Base-by-base conservation (phyloP, 2,797 vertebrate species). In the Scolopax bukidnonensis region DNA sequence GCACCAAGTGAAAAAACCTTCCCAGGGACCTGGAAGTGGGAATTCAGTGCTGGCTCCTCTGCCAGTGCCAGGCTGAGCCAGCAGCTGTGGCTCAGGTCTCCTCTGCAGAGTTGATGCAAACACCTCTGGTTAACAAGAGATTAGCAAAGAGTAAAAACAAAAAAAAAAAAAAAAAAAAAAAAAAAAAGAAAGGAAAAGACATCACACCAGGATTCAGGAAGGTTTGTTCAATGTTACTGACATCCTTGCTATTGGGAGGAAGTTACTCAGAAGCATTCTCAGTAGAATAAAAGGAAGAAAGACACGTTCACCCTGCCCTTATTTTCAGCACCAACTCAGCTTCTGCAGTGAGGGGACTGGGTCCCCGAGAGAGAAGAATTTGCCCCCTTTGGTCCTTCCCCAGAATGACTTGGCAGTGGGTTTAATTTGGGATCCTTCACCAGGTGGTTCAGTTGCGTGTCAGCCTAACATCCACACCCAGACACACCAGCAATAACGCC, bases 51-150 rank as follows among this genome's bases (percentile, higher is more conserved):
- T 59, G 3, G 1, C 21, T 54, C 12, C 20, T 19, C 19, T 4
- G 13, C 9, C 21, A 17, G 19, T 2, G 0, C 19, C 0, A 0
- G 11, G 41, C 36, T 7, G 17, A 48, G 41, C 18, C 6, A 48
- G 27, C 9, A 75, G 67, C 21, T 67, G 7, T 7, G 21, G 20
- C 6, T 47, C 59, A 33, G 16, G 7, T n/a, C 36, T 64, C 47
- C 28, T 33, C 45, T 4, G 0, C 27, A 33, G 24, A 71, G 71
- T 4, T 0, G 0, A 10, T 1, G 2, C 0, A 1, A 56, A 2
- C 2, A 14, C 9, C 60, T 73, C 54, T 11, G 51, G 28, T 28
- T 18, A 4, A 30, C 1, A 5, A 57, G n/a, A 8, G 30, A 36
- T 23, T 2, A 48, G 20, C 17, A 59, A 59, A 45, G 20, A 68